These are phyloP conservation scores for Scolopax rusticola DNA, from an alignment of 2,797 vertebrate genomes.

Conservation along the genomic window DNA sequence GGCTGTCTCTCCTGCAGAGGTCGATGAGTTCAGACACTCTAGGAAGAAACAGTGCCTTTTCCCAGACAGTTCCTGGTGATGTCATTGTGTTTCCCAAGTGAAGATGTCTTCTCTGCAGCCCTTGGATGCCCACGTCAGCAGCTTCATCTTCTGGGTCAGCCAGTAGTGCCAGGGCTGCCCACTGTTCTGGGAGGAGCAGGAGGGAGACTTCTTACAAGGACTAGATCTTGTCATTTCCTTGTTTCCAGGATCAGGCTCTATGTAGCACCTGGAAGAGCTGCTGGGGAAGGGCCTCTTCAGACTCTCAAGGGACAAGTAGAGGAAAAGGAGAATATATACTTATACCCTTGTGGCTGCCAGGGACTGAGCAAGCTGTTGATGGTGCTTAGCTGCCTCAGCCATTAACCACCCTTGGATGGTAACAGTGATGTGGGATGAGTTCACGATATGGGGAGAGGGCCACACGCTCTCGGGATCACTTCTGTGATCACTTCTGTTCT, in stretches of 20 bases:
- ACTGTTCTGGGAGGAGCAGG: neutral
- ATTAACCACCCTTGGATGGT: neutral
- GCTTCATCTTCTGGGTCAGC: neutral
- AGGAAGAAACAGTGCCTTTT: neutral
- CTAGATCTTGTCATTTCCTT: neutral
- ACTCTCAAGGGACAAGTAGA: neutral
- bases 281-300: neutral
- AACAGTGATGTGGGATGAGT: neutral
- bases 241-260: neutral
- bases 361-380: neutral
- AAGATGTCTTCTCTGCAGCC: neutral
- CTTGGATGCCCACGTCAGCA: neutral
- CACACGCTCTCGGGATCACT: neutral
- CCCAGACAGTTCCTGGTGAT: neutral
- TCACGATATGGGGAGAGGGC: neutral
- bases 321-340: neutral
- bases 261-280: neutral
- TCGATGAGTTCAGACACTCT: rapidly evolving
- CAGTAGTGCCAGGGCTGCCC: neutral
- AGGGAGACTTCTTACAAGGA: neutral
- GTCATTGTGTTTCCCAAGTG: neutral
- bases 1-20: neutral
- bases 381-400: neutral
- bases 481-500: neutral
- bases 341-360: neutral